A percentile compares a stretch with the other conserved stretches of the same genome.
Evolutionary conservation across 2,797 vertebrate genomes (phyloP).

Genomic region (Masticophis lateralis): DNA sequence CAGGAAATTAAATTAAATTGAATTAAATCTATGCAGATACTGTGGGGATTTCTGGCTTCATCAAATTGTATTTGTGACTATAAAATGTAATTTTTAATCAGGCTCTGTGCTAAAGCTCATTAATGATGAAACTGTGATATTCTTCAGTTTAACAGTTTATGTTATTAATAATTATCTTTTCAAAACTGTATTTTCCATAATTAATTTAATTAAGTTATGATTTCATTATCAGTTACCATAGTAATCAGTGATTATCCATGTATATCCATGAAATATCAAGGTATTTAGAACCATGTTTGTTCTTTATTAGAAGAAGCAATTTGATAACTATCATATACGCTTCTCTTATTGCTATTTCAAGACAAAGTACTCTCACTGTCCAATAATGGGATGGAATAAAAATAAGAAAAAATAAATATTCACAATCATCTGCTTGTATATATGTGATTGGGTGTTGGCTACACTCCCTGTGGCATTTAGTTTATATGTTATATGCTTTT

Average conservation of each 20-base stretch:
- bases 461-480: neutral
- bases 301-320: neutral
- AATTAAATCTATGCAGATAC: conserved; percentile 9
- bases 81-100: conserved; percentile 29
- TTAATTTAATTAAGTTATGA: conserved; percentile 58
- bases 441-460: neutral
- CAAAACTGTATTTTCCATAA: conserved; percentile 40
- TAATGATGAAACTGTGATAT: conserved; percentile 47
- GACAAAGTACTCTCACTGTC: neutral
- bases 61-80: conserved; percentile 30
- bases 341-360: neutral
- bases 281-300: neutral
- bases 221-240: conserved; percentile 46
- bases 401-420: neutral
- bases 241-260: conserved; percentile 33
- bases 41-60: neutral
- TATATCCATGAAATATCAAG: neutral
- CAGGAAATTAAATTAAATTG: conserved; percentile 31
- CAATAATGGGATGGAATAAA: neutral
- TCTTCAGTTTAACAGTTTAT: conserved; percentile 44
- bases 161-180: conserved; percentile 52
- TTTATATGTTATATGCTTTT: neutral
- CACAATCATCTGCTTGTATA: neutral
- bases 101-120: conserved; percentile 35
- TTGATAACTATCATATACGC: neutral